Conservation (phyloP, 2,797 vertebrate genomes). For the Lagorchestes hirsutus region DNA sequence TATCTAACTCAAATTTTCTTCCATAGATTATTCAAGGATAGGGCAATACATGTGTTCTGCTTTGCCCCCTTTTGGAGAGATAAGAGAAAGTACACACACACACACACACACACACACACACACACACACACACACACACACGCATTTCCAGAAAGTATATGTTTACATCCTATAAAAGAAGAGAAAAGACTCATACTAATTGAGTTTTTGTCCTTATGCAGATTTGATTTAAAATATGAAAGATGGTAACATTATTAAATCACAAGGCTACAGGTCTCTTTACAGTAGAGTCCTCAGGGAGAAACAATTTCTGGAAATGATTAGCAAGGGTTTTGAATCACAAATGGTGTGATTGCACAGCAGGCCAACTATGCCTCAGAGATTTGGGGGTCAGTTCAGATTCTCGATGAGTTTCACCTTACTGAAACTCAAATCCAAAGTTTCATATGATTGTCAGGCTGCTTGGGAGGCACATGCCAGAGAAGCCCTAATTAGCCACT, state of each 20-base stretch:
- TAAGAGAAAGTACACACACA: background rate
- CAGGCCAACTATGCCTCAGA: background rate
- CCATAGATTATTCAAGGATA: background rate
- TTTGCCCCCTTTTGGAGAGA: background rate
- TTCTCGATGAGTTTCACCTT: conserved; percentile 8
- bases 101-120: too few relatives aligned
- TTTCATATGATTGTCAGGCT: background rate
- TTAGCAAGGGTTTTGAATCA: background rate
- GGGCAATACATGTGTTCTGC: background rate
- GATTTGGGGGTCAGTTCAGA: background rate
- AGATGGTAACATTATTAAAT: background rate
- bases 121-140: too few relatives aligned
- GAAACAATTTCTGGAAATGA: background rate
- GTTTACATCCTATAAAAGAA: background rate
- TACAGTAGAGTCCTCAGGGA: background rate
- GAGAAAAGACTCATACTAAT: background rate
- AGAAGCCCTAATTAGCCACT: background rate
- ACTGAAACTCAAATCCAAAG: conserved; percentile 11
- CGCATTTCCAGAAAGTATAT: background rate
- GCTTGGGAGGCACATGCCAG: background rate
- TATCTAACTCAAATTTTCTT: background rate
- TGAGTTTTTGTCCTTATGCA: background rate
- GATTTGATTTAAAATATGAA: background rate
- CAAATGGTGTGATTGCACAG: background rate
- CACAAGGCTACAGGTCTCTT: background rate